Percentiles rank a stretch among this genome's conserved stretches.
phyloP scores from a whole-genome alignment of 2,888 invertebrate species.

The Rhopalosiphum nymphaeae region DNA sequence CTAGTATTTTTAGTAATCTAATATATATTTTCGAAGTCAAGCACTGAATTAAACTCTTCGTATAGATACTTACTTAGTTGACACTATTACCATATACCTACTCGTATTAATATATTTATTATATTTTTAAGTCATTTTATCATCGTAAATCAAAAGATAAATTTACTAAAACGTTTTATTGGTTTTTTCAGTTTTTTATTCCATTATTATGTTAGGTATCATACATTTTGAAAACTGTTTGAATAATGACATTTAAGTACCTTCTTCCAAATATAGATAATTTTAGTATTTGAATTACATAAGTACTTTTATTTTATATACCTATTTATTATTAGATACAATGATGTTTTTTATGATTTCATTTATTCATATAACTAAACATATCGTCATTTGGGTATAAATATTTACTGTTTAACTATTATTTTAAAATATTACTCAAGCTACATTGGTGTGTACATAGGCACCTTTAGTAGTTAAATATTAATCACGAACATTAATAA shows the following conservation, averaged over 20 bases:
- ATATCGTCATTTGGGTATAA: neutral
- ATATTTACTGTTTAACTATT: neutral
- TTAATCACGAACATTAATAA: neutral
- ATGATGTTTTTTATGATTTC: neutral
- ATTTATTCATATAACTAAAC: neutral
- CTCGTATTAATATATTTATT: neutral
- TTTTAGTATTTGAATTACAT: neutral
- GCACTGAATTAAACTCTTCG: too few relatives aligned
- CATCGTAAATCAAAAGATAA: neutral
- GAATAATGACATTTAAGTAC: neutral
- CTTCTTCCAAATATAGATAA: neutral
- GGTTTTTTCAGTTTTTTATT: neutral
- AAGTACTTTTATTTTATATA: neutral
- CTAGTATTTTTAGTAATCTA: neutral
- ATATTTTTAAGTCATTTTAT: neutral
- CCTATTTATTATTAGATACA: neutral
- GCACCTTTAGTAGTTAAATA: neutral
- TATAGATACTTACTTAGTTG: too few relatives aligned
- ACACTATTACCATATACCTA: neutral
- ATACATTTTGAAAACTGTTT: neutral
- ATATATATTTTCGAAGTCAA: neutral
- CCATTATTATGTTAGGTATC: neutral
- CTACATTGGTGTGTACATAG: neutral
- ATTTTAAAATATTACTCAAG: neutral
- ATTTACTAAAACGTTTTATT: neutral